phyloP scores from a whole-genome alignment of 1,140 invertebrate species.

The Aphelenchoides fujianensis region DNA sequence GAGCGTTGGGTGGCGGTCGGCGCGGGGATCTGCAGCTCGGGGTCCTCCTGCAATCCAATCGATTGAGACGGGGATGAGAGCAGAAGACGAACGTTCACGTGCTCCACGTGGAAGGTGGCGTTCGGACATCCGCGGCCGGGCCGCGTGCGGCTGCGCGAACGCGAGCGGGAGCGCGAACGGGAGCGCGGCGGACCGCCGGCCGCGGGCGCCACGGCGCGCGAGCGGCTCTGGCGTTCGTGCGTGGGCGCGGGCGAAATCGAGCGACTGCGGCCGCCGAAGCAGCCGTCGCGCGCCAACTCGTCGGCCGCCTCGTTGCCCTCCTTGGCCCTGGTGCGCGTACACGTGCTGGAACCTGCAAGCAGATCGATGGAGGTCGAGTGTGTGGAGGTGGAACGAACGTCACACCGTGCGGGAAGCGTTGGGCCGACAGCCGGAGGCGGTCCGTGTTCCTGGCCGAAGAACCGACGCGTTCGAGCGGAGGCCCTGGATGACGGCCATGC shows the following conservation, averaged over 20 bases:
- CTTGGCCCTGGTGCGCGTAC: constrained; percentile 3
- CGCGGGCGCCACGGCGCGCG: too few relatives aligned
- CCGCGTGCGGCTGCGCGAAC: too few relatives aligned
- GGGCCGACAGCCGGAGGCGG: constrained; percentile 1
- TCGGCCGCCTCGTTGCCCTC: constrained; percentile 13
- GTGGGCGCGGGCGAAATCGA: background rate
- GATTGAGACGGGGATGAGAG: too few relatives aligned
- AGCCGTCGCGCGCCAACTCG: background rate
- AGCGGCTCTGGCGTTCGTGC: too few relatives aligned
- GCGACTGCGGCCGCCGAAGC: background rate
- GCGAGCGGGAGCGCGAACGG: too few relatives aligned
- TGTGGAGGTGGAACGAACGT: background rate
- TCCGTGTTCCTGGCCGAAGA: too few relatives aligned
- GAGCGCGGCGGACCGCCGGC: too few relatives aligned
- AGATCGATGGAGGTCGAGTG: background rate
- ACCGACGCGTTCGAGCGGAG: background rate
- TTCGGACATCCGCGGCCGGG: too few relatives aligned
- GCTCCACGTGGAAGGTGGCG: too few relatives aligned
- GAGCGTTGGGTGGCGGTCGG: background rate
- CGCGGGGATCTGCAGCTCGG: too few relatives aligned
- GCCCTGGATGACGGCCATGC: background rate
- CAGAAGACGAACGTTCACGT: too few relatives aligned
- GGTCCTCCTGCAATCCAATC: too few relatives aligned
- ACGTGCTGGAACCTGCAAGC: background rate
- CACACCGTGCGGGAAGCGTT: constrained; percentile 15